phyloP scores from a whole-genome alignment of 2,888 invertebrate genomes.

The Apotomis capreana region DNA sequence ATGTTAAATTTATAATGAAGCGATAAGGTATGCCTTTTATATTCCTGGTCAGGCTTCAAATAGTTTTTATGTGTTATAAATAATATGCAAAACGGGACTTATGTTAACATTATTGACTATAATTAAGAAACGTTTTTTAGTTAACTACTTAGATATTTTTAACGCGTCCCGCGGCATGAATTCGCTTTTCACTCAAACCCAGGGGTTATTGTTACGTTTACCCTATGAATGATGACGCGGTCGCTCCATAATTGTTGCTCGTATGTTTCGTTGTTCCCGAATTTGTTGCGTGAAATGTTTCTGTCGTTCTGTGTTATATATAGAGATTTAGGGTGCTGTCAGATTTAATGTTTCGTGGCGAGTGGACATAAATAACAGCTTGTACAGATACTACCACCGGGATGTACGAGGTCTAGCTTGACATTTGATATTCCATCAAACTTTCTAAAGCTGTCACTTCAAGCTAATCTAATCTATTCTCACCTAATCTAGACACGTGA shows the following conservation, averaged over 20 bases:
- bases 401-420: conserved; percentile 5
- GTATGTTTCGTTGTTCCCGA: conserved; percentile 41
- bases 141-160: background rate
- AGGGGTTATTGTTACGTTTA: conserved; percentile 40
- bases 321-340: conserved; percentile 41
- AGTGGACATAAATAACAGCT: conserved; percentile 38
- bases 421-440: background rate
- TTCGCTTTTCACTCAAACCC: conserved; percentile 33
- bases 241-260: conserved; percentile 43
- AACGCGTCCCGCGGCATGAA: background rate
- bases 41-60: too few species aligned
- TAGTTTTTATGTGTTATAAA: too few species aligned
- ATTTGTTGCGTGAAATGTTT: conserved; percentile 41
- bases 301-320: conserved; percentile 40
- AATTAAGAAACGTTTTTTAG: too few species aligned
- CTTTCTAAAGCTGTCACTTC: too few species aligned
- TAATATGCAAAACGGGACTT: too few species aligned
- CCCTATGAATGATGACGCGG: conserved; percentile 44
- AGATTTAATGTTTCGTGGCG: conserved; percentile 40
- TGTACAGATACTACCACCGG: conserved; percentile 11
- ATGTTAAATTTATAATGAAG: too few species aligned
- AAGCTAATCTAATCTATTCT: too few species aligned
- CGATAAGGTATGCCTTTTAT: too few species aligned
- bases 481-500: too few species aligned
- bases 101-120: background rate